Evolutionary conservation across 2,113 vertebrate genomes (phyloP).

Genomic region (Marcusenius ussheri): DNA sequence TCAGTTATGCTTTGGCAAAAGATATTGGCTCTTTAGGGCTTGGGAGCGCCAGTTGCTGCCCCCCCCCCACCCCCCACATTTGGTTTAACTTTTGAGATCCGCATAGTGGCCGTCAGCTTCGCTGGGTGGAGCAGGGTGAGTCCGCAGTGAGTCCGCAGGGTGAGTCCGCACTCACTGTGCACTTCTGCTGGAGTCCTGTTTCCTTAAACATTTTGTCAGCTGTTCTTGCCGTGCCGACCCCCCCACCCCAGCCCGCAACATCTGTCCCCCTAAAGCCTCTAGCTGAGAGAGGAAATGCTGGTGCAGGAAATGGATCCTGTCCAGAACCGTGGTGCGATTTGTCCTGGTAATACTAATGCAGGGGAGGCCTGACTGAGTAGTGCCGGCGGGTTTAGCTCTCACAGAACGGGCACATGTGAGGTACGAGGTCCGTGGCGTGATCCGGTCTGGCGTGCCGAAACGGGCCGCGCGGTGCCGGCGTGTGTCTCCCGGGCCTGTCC

Average conservation of each 20-base stretch:
- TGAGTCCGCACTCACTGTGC: background rate
- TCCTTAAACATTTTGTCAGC: conserved; percentile 21
- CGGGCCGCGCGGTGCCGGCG: background rate
- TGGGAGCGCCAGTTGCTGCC: background rate
- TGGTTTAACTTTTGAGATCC: background rate
- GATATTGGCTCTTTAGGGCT: background rate
- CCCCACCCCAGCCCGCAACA: background rate
- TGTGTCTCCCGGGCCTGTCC: background rate
- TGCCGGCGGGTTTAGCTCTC: background rate
- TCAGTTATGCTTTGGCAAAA: background rate
- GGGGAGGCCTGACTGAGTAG: background rate
- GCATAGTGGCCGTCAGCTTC: background rate
- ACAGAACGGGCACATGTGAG: too few species aligned
- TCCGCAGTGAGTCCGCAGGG: background rate
- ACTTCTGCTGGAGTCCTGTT: background rate
- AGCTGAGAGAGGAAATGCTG: background rate
- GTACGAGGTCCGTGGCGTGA: background rate
- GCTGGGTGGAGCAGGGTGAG: background rate
- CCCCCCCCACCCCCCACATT: background rate
- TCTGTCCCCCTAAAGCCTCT: background rate
- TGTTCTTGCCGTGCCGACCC: background rate
- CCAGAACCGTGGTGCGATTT: background rate
- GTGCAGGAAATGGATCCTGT: background rate
- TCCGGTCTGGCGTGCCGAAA: background rate
- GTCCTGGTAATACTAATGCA: background rate